A percentile compares a stretch with the other conserved stretches of the same genome.
These are phyloP conservation scores for Callipepla californica DNA, from an alignment of 2,113 vertebrate species.

Conservation along the genomic window DNA sequence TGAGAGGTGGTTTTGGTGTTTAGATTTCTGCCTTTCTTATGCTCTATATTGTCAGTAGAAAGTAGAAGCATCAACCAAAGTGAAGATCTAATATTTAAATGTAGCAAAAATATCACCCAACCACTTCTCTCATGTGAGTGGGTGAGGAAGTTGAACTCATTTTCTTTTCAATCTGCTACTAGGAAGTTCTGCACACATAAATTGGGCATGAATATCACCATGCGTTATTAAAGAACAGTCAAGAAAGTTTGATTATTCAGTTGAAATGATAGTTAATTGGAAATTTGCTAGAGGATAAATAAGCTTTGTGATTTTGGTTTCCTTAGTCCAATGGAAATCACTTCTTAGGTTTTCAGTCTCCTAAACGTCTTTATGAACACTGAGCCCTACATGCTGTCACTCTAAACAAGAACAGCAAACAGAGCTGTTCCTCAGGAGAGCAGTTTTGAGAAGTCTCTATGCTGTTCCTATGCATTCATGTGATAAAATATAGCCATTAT, in stretches of 20 bases:
- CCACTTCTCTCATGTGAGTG: not conserved
- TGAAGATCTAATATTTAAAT: not conserved
- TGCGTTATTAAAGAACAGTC: not conserved
- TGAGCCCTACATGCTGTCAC: not conserved
- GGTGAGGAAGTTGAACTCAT: not conserved
- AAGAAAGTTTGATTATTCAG: not conserved
- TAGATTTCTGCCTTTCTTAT: not conserved
- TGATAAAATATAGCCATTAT: conserved; percentile 11
- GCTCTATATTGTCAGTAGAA: not conserved
- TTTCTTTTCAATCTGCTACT: conserved; percentile 1
- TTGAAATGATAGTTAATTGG: not conserved
- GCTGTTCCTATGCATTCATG: not conserved
- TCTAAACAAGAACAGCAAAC: not conserved
- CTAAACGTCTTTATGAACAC: not conserved
- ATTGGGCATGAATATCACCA: not conserved
- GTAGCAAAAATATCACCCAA: not conserved
- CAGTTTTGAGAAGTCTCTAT: not conserved
- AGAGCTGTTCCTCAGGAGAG: not conserved
- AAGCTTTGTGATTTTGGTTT: not conserved
- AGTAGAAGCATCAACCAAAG: not conserved
- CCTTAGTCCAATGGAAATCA: not conserved
- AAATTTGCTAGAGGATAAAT: not conserved
- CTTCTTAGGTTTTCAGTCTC: not conserved
- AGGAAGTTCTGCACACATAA: not conserved
- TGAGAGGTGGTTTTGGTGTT: not conserved